phyloP scores from a whole-genome alignment of 1,140 invertebrate species.

The Plectrocnemia conspersa region DNA sequence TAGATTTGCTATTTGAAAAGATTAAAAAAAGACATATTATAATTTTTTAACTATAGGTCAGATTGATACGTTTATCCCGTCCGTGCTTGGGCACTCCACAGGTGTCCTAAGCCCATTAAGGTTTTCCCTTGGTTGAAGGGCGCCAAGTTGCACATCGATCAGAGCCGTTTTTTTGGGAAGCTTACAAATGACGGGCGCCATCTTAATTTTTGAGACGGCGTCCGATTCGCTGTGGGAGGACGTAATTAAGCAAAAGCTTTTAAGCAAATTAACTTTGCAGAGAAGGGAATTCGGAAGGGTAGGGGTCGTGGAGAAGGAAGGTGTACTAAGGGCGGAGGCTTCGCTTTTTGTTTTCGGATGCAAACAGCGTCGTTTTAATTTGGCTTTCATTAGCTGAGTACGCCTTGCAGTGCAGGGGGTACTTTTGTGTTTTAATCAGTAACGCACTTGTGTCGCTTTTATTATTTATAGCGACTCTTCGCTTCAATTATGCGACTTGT shows the following conservation, averaged over 20 bases:
- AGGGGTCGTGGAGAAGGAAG: not conserved
- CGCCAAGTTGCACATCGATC: too few species aligned
- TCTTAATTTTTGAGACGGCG: not conserved
- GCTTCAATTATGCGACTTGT: too few species aligned
- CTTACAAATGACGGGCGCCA: not conserved
- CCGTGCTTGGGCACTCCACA: too few species aligned
- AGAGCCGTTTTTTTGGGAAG: too few species aligned
- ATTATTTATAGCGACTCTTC: too few species aligned
- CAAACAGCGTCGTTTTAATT: slow-evolving; percentile 23
- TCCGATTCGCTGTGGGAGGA: not conserved
- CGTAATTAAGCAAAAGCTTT: slow-evolving; percentile 22
- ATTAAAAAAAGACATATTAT: too few species aligned
- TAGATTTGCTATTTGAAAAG: too few species aligned
- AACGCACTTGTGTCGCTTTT: too few species aligned
- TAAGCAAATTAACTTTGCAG: slow-evolving; percentile 23
- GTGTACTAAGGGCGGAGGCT: not conserved
- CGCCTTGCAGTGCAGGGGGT: slow-evolving; percentile 3
- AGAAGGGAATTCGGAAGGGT: slow-evolving; percentile 13
- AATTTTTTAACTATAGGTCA: too few species aligned
- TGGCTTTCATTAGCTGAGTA: slow-evolving; percentile 22
- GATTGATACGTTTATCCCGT: too few species aligned
- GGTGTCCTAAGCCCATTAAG: too few species aligned
- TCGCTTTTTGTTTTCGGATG: slow-evolving; percentile 18
- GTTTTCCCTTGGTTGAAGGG: too few species aligned
- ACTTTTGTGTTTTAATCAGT: slow-evolving; percentile 19